phyloP scores from a whole-genome alignment of 2,113 vertebrate genomes.

The Upupa epops region DNA sequence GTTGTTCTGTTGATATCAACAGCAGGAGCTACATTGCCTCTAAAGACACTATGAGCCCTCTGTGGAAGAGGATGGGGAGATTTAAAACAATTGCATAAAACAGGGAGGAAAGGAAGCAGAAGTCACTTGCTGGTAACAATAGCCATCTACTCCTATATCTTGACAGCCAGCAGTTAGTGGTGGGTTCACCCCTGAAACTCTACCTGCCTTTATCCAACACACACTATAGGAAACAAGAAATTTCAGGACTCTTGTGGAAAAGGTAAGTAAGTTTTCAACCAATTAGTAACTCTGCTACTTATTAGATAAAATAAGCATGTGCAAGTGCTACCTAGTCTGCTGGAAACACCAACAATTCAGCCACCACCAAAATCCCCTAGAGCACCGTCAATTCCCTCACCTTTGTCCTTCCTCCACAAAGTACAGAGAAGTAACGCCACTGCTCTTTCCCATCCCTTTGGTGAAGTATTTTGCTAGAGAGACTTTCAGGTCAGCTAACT shows the following conservation, averaged over 20 bases:
- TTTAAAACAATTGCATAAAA: not conserved
- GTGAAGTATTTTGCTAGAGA: constrained; percentile 84
- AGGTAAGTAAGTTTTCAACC: not conserved
- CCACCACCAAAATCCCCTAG: not conserved
- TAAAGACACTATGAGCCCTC: not conserved
- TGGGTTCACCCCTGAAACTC: not conserved
- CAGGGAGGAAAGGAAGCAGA: not conserved
- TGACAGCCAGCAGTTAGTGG: not conserved
- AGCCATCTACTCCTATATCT: not conserved
- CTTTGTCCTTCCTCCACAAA: constrained; percentile 93
- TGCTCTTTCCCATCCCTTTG: constrained; percentile 83
- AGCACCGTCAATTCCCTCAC: constrained; percentile 64
- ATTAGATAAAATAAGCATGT: not conserved
- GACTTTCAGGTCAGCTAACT: constrained; percentile 78
- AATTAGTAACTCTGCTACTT: not conserved
- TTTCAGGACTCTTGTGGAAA: not conserved
- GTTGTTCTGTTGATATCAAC: not conserved
- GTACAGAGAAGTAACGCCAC: constrained; percentile 89
- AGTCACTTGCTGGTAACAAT: not conserved
- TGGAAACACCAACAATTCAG: not conserved
- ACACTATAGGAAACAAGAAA: not conserved
- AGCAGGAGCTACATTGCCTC: not conserved
- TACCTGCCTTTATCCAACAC: not conserved
- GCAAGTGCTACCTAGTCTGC: not conserved
- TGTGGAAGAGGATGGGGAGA: not conserved